Evolutionary conservation across 2,113 vertebrate genomes (phyloP), one percentile per base, ranked within the genome.

Genomic region (Anoura caudifer): DNA sequence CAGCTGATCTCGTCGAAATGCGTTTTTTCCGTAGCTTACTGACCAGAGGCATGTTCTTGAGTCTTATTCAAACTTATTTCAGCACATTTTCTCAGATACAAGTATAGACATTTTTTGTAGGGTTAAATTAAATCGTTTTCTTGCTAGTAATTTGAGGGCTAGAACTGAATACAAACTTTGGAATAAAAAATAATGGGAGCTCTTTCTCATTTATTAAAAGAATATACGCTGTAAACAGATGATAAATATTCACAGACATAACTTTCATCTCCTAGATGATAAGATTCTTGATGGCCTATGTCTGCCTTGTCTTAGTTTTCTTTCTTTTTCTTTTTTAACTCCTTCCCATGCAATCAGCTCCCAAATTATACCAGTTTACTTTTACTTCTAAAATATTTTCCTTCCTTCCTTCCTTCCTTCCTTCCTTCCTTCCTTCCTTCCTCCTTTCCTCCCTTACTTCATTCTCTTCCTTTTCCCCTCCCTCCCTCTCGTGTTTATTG

Each of bases 181-280:
- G 19, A 95, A 96, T 92, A 61, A 85, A 82, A 93, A 75, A 59
- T 95, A 93, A 95, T 84, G 93, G 80, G 33, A 75, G 80, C 36
- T 50, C 50, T 81, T 87, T 75, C 87, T 87, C 67, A 87, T 93
- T 96, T 90, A 92, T 94, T 96, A 96, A 91, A 88, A 95, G 61
- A 90, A 87, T 7, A 87, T 13, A 50, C 47, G 6, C 13, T 87
- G 11, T 80, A 80, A 95, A 87, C 56, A n/a, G 80, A 83, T 87
- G 63, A 84, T 92, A 92, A 87, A 73, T 93, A 97, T 93, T 97
- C 92, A 80, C 65, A 95, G 73, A n/a, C 38, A 91, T 69, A 90
- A 83, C 54, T 90, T 90, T 90, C 36, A 90, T 95, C 67, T 91
- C 38, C 75, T 80, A 89, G 43, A 84, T 63, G 95, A 61, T 70